These are phyloP conservation scores for Heptranchias perlo DNA, from an alignment of 2,113 vertebrate genomes.

Conservation along the genomic window DNA sequence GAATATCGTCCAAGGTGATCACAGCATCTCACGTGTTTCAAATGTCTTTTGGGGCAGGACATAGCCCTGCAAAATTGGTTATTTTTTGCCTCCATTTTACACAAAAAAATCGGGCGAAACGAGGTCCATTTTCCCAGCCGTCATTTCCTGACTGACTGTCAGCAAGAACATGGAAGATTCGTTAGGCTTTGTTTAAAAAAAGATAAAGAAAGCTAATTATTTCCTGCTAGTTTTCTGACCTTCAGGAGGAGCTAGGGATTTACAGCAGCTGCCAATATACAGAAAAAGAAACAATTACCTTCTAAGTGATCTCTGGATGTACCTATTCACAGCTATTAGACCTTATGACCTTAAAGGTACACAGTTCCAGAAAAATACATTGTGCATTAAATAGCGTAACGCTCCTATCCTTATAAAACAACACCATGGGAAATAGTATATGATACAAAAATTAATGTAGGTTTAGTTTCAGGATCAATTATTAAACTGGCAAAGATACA, in stretches of 20 bases:
- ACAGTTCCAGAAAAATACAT: not conserved
- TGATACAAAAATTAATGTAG: not conserved
- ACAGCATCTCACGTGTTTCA: not conserved
- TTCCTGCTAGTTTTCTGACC: not conserved
- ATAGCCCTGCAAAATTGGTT: too few species aligned
- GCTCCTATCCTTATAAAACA: not conserved
- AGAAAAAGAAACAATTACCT: conserved; percentile 1
- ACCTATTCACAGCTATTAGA: not conserved
- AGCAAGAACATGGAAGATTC: not conserved
- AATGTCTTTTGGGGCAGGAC: not conserved
- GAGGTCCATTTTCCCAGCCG: not conserved
- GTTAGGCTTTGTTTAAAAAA: not conserved
- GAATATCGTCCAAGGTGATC: not conserved
- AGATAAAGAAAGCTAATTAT: not conserved
- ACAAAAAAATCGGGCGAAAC: not conserved
- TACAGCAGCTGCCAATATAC: not conserved
- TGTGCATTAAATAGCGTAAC: not conserved
- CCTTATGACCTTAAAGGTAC: not conserved
- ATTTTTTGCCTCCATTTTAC: not conserved
- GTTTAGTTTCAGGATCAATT: not conserved
- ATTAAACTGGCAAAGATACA: too few species aligned
- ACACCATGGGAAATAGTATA: not conserved
- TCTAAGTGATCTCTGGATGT: not conserved
- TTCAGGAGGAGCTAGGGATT: not conserved
- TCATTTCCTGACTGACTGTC: not conserved